A percentile compares a stretch with the other conserved stretches of the same genome.
Evolutionary conservation across 2,113 vertebrate genomes (phyloP).

Genomic region (Epinephelus cyanopodus): DNA sequence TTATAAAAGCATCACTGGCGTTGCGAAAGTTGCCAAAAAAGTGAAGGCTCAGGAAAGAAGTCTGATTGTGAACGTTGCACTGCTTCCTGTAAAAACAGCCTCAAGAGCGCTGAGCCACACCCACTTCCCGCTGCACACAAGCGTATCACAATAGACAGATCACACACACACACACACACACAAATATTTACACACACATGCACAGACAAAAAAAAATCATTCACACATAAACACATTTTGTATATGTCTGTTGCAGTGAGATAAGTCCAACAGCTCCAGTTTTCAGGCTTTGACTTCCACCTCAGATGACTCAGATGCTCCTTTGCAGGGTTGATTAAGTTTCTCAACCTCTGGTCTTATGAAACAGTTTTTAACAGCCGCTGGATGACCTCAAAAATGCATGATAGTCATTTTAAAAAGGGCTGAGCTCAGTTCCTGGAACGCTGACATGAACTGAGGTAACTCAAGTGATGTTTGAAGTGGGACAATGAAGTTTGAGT

Average conservation of each 20-base stretch:
- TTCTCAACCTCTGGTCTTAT: slow-evolving; percentile 38
- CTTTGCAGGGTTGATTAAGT: background rate
- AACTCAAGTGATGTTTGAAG: slow-evolving; percentile 23
- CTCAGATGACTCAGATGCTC: background rate
- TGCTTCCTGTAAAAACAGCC: slow-evolving; percentile 73
- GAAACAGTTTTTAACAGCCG: slow-evolving; percentile 25
- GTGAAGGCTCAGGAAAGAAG: slow-evolving; percentile 64
- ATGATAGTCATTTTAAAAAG: slow-evolving; percentile 1
- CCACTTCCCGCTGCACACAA: slow-evolving; percentile 63
- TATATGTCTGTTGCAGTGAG: background rate
- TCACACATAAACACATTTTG: background rate
- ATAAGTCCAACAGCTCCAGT: background rate
- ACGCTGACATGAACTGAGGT: slow-evolving; percentile 20
- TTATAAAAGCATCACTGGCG: background rate
- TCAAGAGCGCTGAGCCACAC: slow-evolving; percentile 26
- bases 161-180: slow-evolving; percentile 8
- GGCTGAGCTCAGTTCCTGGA: slow-evolving; percentile 65
- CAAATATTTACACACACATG: background rate
- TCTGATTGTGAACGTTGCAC: slow-evolving; percentile 51
- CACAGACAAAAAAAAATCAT: background rate
- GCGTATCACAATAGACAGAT: slow-evolving; percentile 57
- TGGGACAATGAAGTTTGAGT: background rate
- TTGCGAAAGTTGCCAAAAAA: slow-evolving; percentile 23
- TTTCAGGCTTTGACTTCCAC: slow-evolving; percentile 25
- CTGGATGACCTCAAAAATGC: slow-evolving; percentile 29